Base-by-base conservation (phyloP, 1,140 invertebrate genomes). In the Orussus abietinus region DNA sequence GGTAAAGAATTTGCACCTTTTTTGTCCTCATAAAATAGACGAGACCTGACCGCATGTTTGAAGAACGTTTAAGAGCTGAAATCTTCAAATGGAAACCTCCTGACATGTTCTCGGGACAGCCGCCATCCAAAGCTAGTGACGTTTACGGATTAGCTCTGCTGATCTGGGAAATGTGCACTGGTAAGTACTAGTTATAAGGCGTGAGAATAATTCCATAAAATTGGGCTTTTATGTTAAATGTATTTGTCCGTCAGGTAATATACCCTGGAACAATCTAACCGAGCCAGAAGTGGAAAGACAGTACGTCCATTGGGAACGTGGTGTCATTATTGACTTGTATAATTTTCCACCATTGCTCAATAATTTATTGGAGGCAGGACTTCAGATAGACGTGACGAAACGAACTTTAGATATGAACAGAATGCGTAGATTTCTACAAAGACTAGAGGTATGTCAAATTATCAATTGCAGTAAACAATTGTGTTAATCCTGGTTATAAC, bases 141-240 rank as follows among this genome's bases (percentile, higher is more conserved):
- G 44, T 67, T 26, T 67, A 66, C 21, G 53, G 59, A 5, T 39
- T 67, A 6, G 29, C 55, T 6, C 40, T 67, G 6, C 37, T 67
- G 15, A 59, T 64, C 17, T 67, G 63, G 64, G 64, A 67, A 57
- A 64, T 66, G 52, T 57, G 57, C 26, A 66, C 64, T 19, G 57
- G 62, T 55, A 38, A 57, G 50, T 47, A 9, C n/a, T n/a, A n/a
- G n/a, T n/a, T n/a, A n/a, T n/a, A n/a, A n/a, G n/a, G 10, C 14
- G 9, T 25, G n/a, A 20, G 34, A 26, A 33, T 18, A 20, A 35
- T 25, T 13, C 14, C 11, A 34, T 32, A 31, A 7, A n/a, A 32
- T 13, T 26, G 13, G 25, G 5, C 18, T 37, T 1, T 4, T 29
- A 37, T 7, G 10, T n/a, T 29, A 25, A 38, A 12, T 38, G 21